Base-by-base conservation (phyloP, 1,140 invertebrate species). In the Sitophilus oryzae region DNA sequence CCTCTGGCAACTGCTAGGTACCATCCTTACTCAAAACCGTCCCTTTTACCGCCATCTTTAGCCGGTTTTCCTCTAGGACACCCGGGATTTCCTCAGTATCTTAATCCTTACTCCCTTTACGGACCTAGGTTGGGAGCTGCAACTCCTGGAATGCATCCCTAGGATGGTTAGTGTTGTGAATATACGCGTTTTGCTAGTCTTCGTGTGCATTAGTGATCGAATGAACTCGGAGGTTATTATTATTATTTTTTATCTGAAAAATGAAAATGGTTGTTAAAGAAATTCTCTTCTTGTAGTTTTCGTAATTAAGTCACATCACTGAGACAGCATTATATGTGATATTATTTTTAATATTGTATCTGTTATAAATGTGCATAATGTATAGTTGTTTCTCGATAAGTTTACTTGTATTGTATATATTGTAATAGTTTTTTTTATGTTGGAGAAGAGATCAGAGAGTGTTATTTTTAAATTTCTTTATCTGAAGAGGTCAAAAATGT, bases 61-160 rank as follows among this genome's bases (percentile, higher is more conserved):
- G 69, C 80, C 63, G 78, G 79, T 18, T 79, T 83, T 58, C 82
- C 84, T 16, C 71, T 83, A 46, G 75, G 78, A 5, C 81, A 84
- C 70, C 81, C 82, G 16, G 84, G 78, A 36, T 75, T 84, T 60
- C 82, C 80, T 1, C 82, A 84, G 16, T 92, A 92, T 68, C 88
- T 91, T 66, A 87, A 88, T 1, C 89, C 89, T 1, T 92, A 91
- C 70, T 84, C 88, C 15, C 72, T 93, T 16, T 93, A 93, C 65
- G 87, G 87, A n/a, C 88, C 89, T 20, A 78, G 90, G 63, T 74
- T 89, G 46, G 85, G 85, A 1, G 81, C 86, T 1, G 79, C 86
- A 1, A 79, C 84, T n/a, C 76, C 78, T n/a, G 74, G 76, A 3
- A 76, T 79, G 73, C 81, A 82, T 69, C 81, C 79, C 56, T 83